Percentiles rank a stretch among this genome's conserved stretches.
Evolutionary conservation across 2,113 vertebrate species (phyloP).

Genomic region (Podiceps cristatus): DNA sequence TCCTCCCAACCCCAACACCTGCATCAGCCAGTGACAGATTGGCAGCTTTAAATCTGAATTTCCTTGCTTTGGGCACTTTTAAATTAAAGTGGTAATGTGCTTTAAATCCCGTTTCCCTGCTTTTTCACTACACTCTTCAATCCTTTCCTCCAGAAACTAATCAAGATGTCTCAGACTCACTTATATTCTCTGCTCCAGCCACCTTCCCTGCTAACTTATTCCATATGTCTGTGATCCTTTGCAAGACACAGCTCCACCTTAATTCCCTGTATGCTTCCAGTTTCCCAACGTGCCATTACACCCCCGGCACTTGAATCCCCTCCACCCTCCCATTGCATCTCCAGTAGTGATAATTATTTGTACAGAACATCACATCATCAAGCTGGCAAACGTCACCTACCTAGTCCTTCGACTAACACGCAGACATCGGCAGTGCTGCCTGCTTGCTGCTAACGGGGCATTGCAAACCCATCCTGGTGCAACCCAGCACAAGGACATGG

Average conservation of each 20-base stretch:
- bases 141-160: constrained; percentile 59
- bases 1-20: constrained; percentile 14
- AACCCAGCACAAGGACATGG: neutral
- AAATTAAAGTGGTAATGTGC: constrained; percentile 66
- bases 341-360: neutral
- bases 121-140: constrained; percentile 53
- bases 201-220: constrained; percentile 45
- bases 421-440: neutral
- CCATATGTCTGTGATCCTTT: constrained; percentile 25
- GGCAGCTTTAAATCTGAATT: constrained; percentile 62
- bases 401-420: rapidly evolving
- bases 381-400: rapidly evolving
- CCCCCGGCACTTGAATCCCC: neutral
- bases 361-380: neutral
- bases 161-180: constrained; percentile 60
- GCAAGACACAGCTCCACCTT: neutral
- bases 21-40: neutral
- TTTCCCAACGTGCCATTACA: neutral
- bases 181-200: constrained; percentile 8
- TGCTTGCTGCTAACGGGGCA: neutral
- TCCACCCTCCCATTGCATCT: rapidly evolving
- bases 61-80: constrained; percentile 70
- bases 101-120: constrained; percentile 66
- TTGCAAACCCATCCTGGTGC: neutral
- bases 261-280: neutral